Evolutionary conservation across 1,140 invertebrate genomes (phyloP).

Genomic region (Oedothorax gibbosus): DNA sequence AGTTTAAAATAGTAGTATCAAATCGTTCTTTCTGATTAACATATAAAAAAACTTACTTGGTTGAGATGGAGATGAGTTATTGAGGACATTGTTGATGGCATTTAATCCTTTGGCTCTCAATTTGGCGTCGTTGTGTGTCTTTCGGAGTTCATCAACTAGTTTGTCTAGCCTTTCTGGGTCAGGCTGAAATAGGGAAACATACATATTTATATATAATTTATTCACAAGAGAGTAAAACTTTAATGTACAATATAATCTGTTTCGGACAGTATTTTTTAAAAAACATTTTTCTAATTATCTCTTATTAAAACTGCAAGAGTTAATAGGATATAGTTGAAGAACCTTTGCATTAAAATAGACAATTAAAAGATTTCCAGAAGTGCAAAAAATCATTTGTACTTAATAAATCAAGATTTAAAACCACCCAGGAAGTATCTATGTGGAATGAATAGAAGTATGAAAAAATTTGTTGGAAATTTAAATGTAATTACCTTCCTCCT

Average conservation of each 20-base stretch:
- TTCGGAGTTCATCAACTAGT: constrained; percentile 79
- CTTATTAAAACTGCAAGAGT: background rate
- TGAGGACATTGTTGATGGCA: constrained; percentile 14
- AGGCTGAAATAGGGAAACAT: constrained; percentile 69
- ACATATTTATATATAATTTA: too few species aligned
- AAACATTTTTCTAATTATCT: background rate
- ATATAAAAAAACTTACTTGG: constrained; percentile 20
- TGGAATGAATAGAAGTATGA: too few species aligned
- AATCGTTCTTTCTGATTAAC: too few species aligned
- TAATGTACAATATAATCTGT: too few species aligned
- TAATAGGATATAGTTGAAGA: too few species aligned
- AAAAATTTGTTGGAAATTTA: background rate
- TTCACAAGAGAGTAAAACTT: too few species aligned
- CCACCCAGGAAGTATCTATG: too few species aligned
- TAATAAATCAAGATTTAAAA: too few species aligned
- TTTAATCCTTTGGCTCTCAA: constrained; percentile 72
- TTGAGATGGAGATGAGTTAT: constrained; percentile 25
- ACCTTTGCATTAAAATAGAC: too few species aligned
- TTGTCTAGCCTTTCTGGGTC: constrained; percentile 81
- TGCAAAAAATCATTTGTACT: too few species aligned
- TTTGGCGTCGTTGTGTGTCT: constrained; percentile 81
- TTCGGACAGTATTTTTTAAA: too few species aligned
- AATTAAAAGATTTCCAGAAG: background rate
- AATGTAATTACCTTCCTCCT: constrained; percentile 78
- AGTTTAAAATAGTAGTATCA: too few species aligned